These are phyloP conservation scores for Gallinago stenura DNA, from an alignment of 2,797 vertebrate genomes.

Conservation along the genomic window DNA sequence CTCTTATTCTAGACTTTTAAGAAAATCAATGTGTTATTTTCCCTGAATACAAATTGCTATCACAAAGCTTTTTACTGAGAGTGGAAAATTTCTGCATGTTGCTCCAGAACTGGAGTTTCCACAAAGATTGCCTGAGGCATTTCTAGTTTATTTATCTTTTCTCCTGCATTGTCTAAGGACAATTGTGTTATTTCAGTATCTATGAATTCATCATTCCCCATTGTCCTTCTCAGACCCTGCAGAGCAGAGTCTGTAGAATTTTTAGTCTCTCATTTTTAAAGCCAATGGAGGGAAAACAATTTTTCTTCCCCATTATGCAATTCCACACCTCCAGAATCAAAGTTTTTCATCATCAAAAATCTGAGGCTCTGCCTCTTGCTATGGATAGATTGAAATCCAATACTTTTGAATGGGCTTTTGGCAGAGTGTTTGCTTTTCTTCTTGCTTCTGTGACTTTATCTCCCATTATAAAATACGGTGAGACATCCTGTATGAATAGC, in stretches of 20 bases:
- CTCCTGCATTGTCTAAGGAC: not conserved
- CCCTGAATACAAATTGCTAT: not conserved
- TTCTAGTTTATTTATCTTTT: not conserved
- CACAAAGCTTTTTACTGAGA: not conserved
- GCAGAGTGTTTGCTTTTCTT: not conserved
- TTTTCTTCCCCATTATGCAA: not conserved
- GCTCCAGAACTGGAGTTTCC: not conserved
- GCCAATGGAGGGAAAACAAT: not conserved
- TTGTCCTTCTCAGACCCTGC: not conserved
- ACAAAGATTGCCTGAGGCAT: not conserved
- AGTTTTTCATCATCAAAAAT: not conserved
- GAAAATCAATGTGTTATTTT: not conserved
- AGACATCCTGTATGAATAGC: not conserved
- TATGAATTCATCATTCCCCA: not conserved
- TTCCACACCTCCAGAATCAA: not conserved
- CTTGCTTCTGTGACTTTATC: slow-evolving; percentile 2
- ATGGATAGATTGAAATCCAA: slow-evolving; percentile 45
- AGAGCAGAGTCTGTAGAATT: not conserved
- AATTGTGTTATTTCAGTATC: not conserved
- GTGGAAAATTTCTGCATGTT: not conserved
- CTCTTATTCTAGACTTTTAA: not conserved
- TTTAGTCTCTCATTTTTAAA: not conserved
- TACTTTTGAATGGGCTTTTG: not conserved
- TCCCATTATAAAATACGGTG: not conserved
- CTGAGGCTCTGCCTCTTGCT: not conserved